Evolutionary conservation across 2,888 invertebrate genomes (phyloP), one percentile per base, ranked within the genome.

Genomic region (Melikaiella ostensackeni): DNA sequence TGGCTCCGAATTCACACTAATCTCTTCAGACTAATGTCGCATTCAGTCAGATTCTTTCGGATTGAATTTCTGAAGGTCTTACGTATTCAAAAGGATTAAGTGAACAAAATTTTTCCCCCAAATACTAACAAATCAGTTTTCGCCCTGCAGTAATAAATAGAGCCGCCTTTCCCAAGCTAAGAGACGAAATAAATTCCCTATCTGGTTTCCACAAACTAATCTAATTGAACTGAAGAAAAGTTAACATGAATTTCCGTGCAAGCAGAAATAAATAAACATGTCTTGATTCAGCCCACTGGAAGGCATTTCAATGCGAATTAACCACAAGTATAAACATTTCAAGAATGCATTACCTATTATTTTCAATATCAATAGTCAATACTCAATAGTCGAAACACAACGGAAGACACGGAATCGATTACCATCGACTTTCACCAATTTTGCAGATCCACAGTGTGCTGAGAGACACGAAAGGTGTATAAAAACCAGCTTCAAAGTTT

Each of bases 381-480:
- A 27, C 46, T 42, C 5, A 16, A 16, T 16, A 42, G 16, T 6
- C 16, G 16, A 42, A 16, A 42, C 42, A 50, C 70, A 70, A 50
- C 50, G 70, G 50, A 70, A 70, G 50, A 70, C 50, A 70, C 50
- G 70, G 30, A 70, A 70, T n/a, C 70, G 30, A 70, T 70, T 70
- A 50, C 50, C 50, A 70, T 70, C 50, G 30, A 70, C 50, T 70
- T 70, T 70, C 70, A 55, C 70, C 30, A 27, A 50, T 50, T 46
- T 30, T 50, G 70, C 50, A 30, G 30, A 70, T 70, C 70, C 70
- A 24, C 42, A 42, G 24, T 42, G 46, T 42, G 24, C 24, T 66
- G 11, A 11, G 1, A 11, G n/a, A n/a, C n/a, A n/a, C n/a, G n/a
- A n/a, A n/a, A n/a, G n/a, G n/a, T n/a, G n/a, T n/a, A n/a, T n/a